Evolutionary conservation across 2,797 vertebrate species (phyloP).

Genomic region (Sebastes nivosus): DNA sequence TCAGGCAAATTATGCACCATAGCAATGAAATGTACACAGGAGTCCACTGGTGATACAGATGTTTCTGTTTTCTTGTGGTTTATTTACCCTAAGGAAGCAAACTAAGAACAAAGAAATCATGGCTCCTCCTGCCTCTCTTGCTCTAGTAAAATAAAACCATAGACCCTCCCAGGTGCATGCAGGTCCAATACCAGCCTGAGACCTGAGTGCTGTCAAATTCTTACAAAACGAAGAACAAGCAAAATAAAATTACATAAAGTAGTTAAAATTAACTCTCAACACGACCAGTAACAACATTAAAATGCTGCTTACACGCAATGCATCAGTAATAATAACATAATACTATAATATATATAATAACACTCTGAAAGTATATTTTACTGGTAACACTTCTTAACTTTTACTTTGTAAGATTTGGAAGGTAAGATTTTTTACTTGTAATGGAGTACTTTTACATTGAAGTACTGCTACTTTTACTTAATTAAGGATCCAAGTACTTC

Average conservation of each 20-base stretch:
- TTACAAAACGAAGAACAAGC: neutral
- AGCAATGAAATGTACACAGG: neutral
- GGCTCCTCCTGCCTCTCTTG: neutral
- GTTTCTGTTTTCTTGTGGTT: constrained; percentile 8
- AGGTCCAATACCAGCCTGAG: neutral
- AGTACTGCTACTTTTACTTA: neutral
- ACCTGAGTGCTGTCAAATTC: neutral
- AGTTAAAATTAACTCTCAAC: neutral
- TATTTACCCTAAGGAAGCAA: neutral
- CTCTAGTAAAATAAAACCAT: neutral
- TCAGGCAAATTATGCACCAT: neutral
- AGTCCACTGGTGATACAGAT: neutral
- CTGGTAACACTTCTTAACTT: neutral
- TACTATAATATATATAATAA: neutral
- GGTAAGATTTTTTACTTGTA: neutral
- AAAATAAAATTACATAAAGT: neutral
- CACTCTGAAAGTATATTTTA: neutral
- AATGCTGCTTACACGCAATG: neutral
- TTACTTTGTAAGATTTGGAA: neutral
- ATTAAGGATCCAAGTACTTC: neutral
- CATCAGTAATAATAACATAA: neutral
- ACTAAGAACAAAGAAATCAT: constrained; percentile 9
- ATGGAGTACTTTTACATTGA: neutral
- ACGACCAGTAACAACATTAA: neutral
- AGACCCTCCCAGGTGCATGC: neutral